Evolutionary conservation across 2,888 invertebrate genomes (phyloP).

Genomic region (Romanomermis culicivorax): DNA sequence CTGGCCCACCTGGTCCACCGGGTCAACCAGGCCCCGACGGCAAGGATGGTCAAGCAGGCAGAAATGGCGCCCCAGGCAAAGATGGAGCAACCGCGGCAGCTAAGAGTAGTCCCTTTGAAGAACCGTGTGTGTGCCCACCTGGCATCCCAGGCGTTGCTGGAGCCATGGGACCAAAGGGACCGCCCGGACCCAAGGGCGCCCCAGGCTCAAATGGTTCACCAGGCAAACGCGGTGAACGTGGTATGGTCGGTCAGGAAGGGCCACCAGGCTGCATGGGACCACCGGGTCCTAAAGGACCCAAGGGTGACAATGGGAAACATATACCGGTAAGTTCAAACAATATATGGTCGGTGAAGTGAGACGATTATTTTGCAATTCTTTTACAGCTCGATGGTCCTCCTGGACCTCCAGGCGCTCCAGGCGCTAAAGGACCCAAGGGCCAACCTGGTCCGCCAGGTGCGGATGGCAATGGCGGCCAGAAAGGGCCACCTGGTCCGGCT

Average conservation of each 20-base stretch:
- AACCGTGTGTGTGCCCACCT: not conserved
- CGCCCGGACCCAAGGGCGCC: conserved; percentile 18
- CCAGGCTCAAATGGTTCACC: not conserved
- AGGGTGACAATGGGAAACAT: conserved; percentile 34
- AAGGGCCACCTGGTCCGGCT: not conserved
- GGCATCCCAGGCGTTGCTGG: not conserved
- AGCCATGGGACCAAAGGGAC: conserved; percentile 39
- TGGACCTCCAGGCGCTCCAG: not conserved
- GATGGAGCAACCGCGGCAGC: not conserved
- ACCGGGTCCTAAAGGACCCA: conserved; percentile 48
- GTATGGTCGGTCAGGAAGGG: conserved; percentile 40
- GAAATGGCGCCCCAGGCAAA: conserved; percentile 1
- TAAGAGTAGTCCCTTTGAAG: not conserved
- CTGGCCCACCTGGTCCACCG: conserved; percentile 21
- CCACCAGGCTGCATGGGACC: conserved; percentile 46
- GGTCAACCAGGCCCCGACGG: conserved; percentile 20
- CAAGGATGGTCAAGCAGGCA: not conserved
- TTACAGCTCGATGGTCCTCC: not conserved
- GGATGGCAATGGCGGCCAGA: not conserved
- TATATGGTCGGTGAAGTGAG: no score
- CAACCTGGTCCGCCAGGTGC: not conserved
- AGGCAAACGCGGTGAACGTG: conserved; percentile 40
- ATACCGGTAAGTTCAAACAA: not conserved
- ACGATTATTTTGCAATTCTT: no score
- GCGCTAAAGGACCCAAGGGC: not conserved